Percentiles rank a stretch among this genome's conserved stretches.
These are phyloP conservation scores for Alouatta palliata DNA, from an alignment of 2,113 vertebrate genomes.

Conservation along the genomic window DNA sequence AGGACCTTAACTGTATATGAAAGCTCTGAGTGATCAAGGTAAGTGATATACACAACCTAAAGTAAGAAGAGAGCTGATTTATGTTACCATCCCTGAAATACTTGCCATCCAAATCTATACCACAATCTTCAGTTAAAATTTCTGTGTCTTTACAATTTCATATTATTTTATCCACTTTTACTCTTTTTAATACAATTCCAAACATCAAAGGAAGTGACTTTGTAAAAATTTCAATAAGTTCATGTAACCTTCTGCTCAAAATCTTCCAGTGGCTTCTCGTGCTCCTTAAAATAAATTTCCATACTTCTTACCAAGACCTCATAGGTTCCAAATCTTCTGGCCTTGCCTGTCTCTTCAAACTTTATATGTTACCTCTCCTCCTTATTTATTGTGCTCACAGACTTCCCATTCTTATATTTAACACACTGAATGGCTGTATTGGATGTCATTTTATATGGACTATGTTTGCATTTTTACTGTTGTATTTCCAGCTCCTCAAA, in stretches of 20 bases:
- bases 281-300: not conserved
- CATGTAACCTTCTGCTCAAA: not conserved
- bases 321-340: not conserved
- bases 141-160: not conserved
- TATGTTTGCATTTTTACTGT: not conserved
- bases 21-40: not conserved
- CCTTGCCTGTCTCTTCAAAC: not conserved
- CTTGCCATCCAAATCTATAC: not conserved
- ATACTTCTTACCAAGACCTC: not conserved
- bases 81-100: not conserved
- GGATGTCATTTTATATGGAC: not conserved
- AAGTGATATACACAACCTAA: not conserved
- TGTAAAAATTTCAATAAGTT: not conserved
- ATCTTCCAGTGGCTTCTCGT: not conserved
- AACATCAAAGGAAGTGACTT: not conserved
- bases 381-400: not conserved
- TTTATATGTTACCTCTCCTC: not conserved
- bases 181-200: not conserved
- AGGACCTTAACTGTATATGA: not conserved
- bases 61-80: not conserved
- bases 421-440: not conserved
- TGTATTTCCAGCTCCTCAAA: not conserved
- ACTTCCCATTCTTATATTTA: not conserved
- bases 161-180: not conserved
- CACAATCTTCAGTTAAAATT: not conserved